Evolutionary conservation across 2,113 vertebrate species (phyloP).

Genomic region (Shinisaurus crocodilurus): DNA sequence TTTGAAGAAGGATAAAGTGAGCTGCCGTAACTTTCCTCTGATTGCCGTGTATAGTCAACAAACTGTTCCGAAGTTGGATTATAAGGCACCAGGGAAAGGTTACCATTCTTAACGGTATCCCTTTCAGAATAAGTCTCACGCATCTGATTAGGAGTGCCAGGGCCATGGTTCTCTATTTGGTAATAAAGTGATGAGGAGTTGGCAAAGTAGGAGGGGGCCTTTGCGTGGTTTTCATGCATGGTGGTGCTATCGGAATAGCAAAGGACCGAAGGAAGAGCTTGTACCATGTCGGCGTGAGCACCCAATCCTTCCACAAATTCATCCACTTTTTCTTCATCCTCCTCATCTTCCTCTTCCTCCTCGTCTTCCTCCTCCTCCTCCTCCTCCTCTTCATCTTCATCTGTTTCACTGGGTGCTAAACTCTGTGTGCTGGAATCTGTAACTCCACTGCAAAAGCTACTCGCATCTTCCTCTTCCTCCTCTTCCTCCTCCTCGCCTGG

Average conservation of each 20-base stretch:
- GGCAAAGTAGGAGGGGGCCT: conserved; percentile 84
- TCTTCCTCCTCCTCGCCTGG: conserved; percentile 87
- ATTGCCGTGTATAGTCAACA: conserved; percentile 82
- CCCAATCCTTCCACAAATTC: conserved; percentile 81
- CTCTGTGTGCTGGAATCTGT: conserved; percentile 98
- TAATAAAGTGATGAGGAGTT: conserved; percentile 91
- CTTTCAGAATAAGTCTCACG: conserved; percentile 87
- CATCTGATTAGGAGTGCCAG: conserved; percentile 80
- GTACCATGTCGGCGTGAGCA: conserved; percentile 80
- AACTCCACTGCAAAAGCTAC: conserved; percentile 94
- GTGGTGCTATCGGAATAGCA: conserved; percentile 87
- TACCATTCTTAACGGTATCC: conserved; percentile 80
- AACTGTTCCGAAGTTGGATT: conserved; percentile 87
- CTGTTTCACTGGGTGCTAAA: conserved; percentile 93
- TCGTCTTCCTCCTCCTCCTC: conserved; percentile 82
- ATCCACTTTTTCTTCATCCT: conserved; percentile 85
- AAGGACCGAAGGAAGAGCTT: conserved; percentile 87
- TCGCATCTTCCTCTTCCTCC: conserved; percentile 89
- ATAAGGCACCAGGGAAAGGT: conserved; percentile 86
- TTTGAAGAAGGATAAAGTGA: conserved; percentile 84
- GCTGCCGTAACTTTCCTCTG: conserved; percentile 78
- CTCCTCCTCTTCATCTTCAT: conserved; percentile 88
- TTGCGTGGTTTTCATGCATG: conserved; percentile 86
- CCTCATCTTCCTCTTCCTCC: conserved; percentile 85
- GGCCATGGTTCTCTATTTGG: conserved; percentile 87